Evolutionary conservation across 2,113 vertebrate species (phyloP).

Genomic region (Atlantisia rogersi): DNA sequence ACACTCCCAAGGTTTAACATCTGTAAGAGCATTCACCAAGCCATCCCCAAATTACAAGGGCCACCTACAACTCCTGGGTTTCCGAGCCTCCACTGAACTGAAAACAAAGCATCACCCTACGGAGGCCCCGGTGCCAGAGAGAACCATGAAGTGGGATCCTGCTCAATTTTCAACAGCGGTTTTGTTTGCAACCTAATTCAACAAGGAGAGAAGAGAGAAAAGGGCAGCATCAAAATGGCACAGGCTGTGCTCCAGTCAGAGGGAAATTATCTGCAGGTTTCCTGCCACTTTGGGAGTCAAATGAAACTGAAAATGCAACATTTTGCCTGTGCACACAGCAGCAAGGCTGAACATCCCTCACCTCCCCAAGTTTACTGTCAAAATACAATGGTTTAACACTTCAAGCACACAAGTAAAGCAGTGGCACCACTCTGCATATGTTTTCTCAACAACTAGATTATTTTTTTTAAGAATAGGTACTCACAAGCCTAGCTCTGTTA

Average conservation of each 20-base stretch:
- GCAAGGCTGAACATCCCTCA: background rate
- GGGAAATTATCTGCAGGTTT: background rate
- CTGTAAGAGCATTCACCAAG: background rate
- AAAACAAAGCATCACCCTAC: background rate
- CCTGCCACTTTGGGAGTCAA: background rate
- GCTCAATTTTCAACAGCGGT: background rate
- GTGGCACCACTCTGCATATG: background rate
- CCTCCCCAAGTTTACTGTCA: background rate
- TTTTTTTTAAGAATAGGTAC: background rate
- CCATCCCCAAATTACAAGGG: background rate
- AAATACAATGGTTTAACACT: background rate
- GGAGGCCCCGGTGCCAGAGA: background rate
- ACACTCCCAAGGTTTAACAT: background rate
- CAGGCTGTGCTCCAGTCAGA: background rate
- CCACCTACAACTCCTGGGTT: background rate
- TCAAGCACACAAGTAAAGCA: background rate
- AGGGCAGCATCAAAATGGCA: background rate
- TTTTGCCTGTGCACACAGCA: background rate
- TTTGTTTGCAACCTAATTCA: background rate
- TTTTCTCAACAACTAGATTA: background rate
- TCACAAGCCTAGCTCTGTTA: background rate
- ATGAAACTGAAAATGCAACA: background rate
- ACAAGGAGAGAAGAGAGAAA: background rate
- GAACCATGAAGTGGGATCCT: background rate
- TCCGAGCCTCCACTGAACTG: fast-evolving